These are phyloP conservation scores for Diadumene lineata DNA, from an alignment of 92 coral and sea anemone genomes.

Conservation along the genomic window DNA sequence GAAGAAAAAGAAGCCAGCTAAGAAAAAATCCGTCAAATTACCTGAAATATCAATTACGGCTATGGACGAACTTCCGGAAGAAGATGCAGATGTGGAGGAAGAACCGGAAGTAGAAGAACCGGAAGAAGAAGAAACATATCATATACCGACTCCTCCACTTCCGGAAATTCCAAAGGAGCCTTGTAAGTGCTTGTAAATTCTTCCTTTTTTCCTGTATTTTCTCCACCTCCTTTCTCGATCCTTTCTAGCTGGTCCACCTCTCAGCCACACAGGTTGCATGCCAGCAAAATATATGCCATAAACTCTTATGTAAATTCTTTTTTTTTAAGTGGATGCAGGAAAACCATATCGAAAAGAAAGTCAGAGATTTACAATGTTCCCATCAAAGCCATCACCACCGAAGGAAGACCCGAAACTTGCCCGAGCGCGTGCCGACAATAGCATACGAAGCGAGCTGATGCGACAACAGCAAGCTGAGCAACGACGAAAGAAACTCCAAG, in stretches of 20 bases:
- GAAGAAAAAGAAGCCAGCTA: slow-evolving; percentile 55
- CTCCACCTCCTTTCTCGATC: too few relatives aligned
- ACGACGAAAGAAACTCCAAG: slow-evolving; percentile 63
- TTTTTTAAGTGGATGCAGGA: slow-evolving; percentile 40
- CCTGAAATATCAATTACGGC: slow-evolving; percentile 3
- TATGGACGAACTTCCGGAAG: slow-evolving; percentile 44
- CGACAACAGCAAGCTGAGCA: slow-evolving; percentile 93
- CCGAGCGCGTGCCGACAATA: slow-evolving; percentile 81
- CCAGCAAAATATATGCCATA: too few relatives aligned
- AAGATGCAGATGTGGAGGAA: slow-evolving; percentile 38
- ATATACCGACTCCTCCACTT: slow-evolving; percentile 48
- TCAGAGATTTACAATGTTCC: slow-evolving; percentile 58
- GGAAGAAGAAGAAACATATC: slow-evolving; percentile 43
- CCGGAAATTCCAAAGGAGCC: slow-evolving; percentile 68
- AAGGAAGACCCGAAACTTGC: slow-evolving; percentile 52
- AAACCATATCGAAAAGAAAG: slow-evolving; percentile 1
- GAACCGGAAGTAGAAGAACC: slow-evolving; percentile 31
- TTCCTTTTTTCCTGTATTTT: not conserved
- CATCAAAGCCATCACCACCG: slow-evolving; percentile 24
- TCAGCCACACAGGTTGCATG: too few relatives aligned
- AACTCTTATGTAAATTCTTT: too few relatives aligned
- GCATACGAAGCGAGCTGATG: slow-evolving; percentile 72
- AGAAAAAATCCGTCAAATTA: slow-evolving; percentile 48
- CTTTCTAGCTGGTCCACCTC: too few relatives aligned
- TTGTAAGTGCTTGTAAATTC: slow-evolving; percentile 16